These are phyloP conservation scores for Copsychus sechellarum DNA, from an alignment of 2,113 vertebrate species.

Conservation along the genomic window DNA sequence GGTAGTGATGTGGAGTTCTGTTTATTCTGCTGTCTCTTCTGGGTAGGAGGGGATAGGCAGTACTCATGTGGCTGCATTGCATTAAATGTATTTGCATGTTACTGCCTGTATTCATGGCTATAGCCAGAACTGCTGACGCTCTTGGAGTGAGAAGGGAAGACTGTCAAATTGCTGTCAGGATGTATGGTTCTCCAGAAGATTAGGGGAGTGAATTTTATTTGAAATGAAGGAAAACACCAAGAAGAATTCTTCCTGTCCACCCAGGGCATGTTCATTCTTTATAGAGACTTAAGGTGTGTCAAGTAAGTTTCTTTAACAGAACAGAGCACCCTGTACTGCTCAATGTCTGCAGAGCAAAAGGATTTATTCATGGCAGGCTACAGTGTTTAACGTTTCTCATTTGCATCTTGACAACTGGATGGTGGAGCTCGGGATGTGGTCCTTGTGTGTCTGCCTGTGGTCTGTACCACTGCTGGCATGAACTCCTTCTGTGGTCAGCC, in stretches of 20 bases:
- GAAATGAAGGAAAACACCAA: not conserved
- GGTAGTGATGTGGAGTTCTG: conserved; percentile 13
- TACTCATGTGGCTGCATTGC: not conserved
- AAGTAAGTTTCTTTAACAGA: not conserved
- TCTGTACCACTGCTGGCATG: not conserved
- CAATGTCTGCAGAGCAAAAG: not conserved
- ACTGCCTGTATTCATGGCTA: not conserved
- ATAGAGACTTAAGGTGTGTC: not conserved
- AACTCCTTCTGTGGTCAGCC: not conserved
- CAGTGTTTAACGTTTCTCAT: not conserved
- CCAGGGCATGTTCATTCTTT: not conserved
- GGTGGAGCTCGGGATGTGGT: not conserved
- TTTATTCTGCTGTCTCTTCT: conserved; percentile 45
- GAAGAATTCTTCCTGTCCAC: not conserved
- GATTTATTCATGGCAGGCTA: not conserved
- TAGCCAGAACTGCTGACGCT: conserved; percentile 23
- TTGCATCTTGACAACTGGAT: not conserved
- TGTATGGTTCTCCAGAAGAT: not conserved
- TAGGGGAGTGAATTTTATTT: not conserved
- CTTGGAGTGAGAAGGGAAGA: not conserved
- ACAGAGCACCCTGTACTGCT: not conserved
- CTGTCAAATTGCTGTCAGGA: not conserved
- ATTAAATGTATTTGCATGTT: conserved; percentile 17
- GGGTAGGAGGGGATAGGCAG: not conserved
- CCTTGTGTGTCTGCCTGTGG: not conserved